Conservation (phyloP, 1,140 invertebrate genomes). For the Trachymyrmex cornetzi region DNA sequence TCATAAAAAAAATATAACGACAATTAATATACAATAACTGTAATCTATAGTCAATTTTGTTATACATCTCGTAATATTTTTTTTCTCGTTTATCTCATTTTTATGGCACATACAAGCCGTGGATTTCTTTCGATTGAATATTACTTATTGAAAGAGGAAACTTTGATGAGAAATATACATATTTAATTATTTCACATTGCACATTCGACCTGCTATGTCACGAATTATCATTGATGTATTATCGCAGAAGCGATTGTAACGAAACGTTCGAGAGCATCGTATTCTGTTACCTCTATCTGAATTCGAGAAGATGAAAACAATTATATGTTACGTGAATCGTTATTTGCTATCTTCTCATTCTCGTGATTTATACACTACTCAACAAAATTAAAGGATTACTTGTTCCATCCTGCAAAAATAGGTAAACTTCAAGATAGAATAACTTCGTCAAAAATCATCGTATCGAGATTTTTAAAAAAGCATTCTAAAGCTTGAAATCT, state of each 20-base stretch:
- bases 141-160: slow-evolving; percentile 7
- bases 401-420: too few species aligned
- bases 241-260: slow-evolving; percentile 35
- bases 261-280: slow-evolving; percentile 18
- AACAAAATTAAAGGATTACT: too few species aligned
- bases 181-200: slow-evolving; percentile 15
- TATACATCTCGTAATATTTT: neutral
- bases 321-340: slow-evolving; percentile 31
- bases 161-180: neutral
- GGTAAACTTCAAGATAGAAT: too few species aligned
- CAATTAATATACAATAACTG: neutral
- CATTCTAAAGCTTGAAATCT: too few species aligned
- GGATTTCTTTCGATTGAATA: neutral
- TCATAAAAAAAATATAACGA: neutral
- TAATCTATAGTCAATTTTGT: neutral
- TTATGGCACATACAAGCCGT: neutral
- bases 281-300: slow-evolving; percentile 50
- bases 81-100: neutral
- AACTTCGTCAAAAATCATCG: too few species aligned
- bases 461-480: too few species aligned
- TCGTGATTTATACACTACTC: neutral
- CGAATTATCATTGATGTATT: slow-evolving; percentile 24
- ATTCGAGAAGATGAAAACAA: slow-evolving; percentile 52
- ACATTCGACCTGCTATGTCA: neutral
- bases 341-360: neutral